Evolutionary conservation across 2,888 invertebrate genomes (phyloP).

Genomic region (Amphipoea lucens): DNA sequence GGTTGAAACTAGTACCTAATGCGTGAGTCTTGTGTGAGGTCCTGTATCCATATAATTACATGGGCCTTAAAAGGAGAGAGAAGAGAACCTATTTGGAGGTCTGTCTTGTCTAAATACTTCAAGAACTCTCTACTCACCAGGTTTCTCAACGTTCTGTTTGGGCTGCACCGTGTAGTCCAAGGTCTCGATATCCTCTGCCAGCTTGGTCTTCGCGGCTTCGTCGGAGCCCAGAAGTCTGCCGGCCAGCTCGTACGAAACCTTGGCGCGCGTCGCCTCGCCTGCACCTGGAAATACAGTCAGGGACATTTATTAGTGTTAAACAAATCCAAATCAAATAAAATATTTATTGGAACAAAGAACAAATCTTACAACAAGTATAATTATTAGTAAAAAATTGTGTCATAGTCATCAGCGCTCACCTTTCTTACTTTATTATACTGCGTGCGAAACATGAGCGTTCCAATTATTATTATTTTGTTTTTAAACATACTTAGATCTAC

Average conservation of each 20-base stretch:
- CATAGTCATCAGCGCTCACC: not conserved
- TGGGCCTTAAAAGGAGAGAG: no score
- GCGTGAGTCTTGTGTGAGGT: not conserved
- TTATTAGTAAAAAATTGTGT: not conserved
- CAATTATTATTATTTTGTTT: not conserved
- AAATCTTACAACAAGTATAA: not conserved
- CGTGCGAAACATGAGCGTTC: no score
- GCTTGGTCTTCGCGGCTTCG: conserved; percentile 79
- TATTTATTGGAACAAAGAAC: not conserved
- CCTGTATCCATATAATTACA: not conserved
- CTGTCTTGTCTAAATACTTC: not conserved
- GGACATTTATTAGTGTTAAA: not conserved
- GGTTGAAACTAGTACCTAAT: not conserved
- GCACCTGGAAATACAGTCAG: conserved; percentile 77
- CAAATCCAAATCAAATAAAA: not conserved
- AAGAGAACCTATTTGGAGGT: not conserved
- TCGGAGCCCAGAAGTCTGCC: conserved; percentile 90
- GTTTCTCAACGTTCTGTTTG: conserved; percentile 67
- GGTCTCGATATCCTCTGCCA: conserved; percentile 83
- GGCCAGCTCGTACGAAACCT: conserved; percentile 92
- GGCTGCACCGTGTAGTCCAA: conserved; percentile 73
- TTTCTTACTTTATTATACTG: not conserved
- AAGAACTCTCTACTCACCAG: conserved; percentile 66
- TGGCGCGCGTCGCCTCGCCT: conserved; percentile 91
- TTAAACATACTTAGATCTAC: not conserved